A percentile compares a stretch with the other conserved stretches of the same genome.
Conservation (phyloP, 2,797 vertebrate species). For the Lerista edwardsae region DNA sequence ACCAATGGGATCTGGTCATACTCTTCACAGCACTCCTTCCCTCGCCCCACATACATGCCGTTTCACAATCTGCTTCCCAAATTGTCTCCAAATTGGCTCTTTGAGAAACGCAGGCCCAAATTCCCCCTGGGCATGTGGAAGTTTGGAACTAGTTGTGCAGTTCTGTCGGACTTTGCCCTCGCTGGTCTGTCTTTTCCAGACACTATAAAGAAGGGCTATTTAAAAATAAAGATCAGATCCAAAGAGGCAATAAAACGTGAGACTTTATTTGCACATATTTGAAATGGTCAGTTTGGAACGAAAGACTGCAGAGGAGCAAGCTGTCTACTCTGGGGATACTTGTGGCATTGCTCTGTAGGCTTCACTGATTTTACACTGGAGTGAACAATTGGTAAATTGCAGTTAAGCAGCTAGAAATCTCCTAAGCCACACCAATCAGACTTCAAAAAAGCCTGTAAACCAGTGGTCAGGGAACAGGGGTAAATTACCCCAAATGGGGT, state of each 20-base stretch:
- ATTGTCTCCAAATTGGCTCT: no score
- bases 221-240: no score
- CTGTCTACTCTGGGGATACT: background rate
- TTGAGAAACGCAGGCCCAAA: background rate
- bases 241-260: background rate
- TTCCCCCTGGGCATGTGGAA: background rate
- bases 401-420: background rate
- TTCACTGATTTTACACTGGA: background rate
- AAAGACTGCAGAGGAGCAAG: background rate
- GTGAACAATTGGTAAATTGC: background rate
- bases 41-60: background rate
- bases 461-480: no score
- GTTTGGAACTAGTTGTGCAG: background rate
- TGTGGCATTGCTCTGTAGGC: no score
- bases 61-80: conserved; percentile 1
- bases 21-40: background rate
- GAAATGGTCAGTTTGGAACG: background rate
- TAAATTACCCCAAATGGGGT: no score
- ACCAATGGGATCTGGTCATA: background rate
- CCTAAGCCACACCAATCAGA: background rate
- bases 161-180: no score
- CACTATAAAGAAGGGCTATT: background rate
- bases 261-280: background rate
- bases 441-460: no score
- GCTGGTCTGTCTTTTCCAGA: background rate